phyloP scores from a whole-genome alignment of 2,888 invertebrate genomes.

The Drosophila infuscata region DNA sequence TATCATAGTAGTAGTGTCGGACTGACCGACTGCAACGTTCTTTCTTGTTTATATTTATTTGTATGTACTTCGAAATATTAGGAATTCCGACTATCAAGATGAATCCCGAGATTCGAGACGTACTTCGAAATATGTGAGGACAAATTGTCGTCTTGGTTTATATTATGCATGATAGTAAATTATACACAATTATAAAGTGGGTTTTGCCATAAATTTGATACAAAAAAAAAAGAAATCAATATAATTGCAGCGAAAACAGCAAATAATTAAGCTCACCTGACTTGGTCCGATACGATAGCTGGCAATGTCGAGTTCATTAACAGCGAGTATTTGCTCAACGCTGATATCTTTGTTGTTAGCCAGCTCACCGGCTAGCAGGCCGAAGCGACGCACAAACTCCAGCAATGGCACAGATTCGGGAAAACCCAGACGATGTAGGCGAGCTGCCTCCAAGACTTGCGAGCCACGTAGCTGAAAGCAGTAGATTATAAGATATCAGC shows the following conservation, averaged over 20 bases:
- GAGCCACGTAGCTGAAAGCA: constrained; percentile 91
- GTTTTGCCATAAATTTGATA: too few species aligned
- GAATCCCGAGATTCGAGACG: too few species aligned
- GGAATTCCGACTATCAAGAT: too few species aligned
- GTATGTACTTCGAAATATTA: too few species aligned
- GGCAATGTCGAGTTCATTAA: constrained; percentile 93
- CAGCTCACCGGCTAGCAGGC: constrained; percentile 86
- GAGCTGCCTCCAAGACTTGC: constrained; percentile 94
- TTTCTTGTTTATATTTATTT: too few species aligned
- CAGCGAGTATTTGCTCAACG: constrained; percentile 93
- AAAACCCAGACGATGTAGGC: constrained; percentile 96
- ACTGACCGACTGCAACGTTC: too few species aligned
- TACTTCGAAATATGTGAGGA: too few species aligned
- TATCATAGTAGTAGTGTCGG: too few species aligned
- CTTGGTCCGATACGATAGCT: constrained; percentile 96
- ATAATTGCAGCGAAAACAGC: background rate
- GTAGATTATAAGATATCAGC: constrained; percentile 42
- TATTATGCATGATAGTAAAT: too few species aligned
- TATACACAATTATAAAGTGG: too few species aligned
- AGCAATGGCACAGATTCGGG: constrained; percentile 95
- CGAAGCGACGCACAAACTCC: constrained; percentile 95
- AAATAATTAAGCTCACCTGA: constrained; percentile 89
- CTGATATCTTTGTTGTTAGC: constrained; percentile 85
- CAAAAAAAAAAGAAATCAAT: too few species aligned
- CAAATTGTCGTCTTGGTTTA: too few species aligned